Base-by-base conservation (phyloP, 2,888 invertebrate genomes). In the Syritta pipiens region DNA sequence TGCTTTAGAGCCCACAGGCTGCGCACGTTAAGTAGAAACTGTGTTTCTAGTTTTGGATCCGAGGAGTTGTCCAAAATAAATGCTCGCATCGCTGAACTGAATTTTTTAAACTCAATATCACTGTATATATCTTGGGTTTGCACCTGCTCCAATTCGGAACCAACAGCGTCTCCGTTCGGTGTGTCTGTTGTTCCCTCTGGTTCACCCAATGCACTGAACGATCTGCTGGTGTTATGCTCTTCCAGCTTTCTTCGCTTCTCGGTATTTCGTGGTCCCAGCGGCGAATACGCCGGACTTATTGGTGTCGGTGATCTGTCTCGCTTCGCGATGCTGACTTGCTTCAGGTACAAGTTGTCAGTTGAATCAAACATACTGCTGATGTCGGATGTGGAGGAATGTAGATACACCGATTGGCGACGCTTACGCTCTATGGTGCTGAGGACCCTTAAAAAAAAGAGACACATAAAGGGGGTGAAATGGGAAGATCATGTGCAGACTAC, bases 231-330 rank as follows among this genome's bases (percentile, higher is more conserved):
- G 30, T 37, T 48, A 9, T 81, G 60, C 9, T 55, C 30, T 1
- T 83, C 85, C 0, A 87, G 62, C 65, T 87, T 88, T 1, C 85
- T 84, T 0, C 85, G 83, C 68, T 88, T 88, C 26, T 82, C 49
- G 0, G 49, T 35, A 20, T 82, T 68, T 35, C 77, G 51, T 0
- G 81, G 7, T 19, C 85, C 86, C 0, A 88, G 72, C 0, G 88
- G 88, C 0, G 88, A 87, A 57, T 81, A 88, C 1, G 86, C 85
- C 1, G 87, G 87, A 72, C 87, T 87, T 2, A 84, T 83, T 0
- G 87, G 87, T 1, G 88, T 86, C 4, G 84, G 83, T 1, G 88
- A 88, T 4, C 88, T 85, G 28, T 85, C 85, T 1, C 88, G 82
- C 51, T 88, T 88, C 0, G 72, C 26, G 44, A 77, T 69, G 12